Evolutionary conservation across 1,140 invertebrate genomes (phyloP).

Genomic region (Zelostemma sp.): DNA sequence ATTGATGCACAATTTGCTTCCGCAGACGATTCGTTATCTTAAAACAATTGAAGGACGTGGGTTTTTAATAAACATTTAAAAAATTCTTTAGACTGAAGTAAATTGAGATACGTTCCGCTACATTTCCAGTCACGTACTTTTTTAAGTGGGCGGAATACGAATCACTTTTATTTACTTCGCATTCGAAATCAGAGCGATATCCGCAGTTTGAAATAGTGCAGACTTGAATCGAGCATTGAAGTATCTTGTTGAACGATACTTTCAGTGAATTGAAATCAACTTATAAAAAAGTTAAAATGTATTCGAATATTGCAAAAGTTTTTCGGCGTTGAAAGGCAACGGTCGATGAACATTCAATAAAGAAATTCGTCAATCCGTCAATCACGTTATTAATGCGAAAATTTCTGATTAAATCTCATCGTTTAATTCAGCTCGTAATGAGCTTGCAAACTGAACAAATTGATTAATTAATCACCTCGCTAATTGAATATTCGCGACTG

Average conservation of each 20-base stretch:
- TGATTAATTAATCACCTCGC: not conserved
- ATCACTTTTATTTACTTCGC: constrained; percentile 29
- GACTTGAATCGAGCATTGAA: not conserved
- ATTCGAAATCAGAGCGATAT: constrained; percentile 9
- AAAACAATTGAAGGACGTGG: too few relatives aligned
- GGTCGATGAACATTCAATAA: too few relatives aligned
- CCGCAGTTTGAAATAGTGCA: constrained; percentile 22
- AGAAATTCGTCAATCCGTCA: too few relatives aligned
- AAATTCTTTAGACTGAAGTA: not conserved
- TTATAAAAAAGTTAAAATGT: too few relatives aligned
- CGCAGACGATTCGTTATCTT: too few relatives aligned
- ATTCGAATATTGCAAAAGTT: too few relatives aligned
- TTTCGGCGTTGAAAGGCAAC: too few relatives aligned
- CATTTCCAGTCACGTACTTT: not conserved
- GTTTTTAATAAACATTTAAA: not conserved
- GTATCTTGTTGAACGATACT: too few relatives aligned
- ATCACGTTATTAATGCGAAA: constrained; percentile 8
- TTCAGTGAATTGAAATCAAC: too few relatives aligned
- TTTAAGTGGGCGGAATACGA: constrained; percentile 23
- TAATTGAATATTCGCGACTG: not conserved
- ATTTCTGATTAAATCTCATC: constrained; percentile 18
- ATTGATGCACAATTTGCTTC: too few relatives aligned
- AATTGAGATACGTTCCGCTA: too few relatives aligned
- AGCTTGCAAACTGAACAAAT: not conserved
- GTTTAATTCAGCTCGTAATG: too few relatives aligned